Evolutionary conservation across 1,140 invertebrate genomes (phyloP).

Genomic region (Philopotamus ludificatus): DNA sequence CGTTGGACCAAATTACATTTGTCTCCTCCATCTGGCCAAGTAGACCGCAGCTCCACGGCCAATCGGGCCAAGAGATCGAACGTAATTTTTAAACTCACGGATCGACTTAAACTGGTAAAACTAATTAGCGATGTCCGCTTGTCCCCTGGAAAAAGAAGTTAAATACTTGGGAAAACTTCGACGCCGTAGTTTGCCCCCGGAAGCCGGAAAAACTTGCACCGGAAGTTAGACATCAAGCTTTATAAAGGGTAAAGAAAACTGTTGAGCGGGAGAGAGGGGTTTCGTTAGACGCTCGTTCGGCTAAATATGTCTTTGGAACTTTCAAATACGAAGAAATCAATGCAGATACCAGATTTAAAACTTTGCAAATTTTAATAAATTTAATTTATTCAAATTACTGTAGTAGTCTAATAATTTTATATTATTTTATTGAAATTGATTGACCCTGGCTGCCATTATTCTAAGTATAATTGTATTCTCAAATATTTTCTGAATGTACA

Average conservation of each 20-base stretch:
- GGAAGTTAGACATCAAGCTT: constrained; percentile 28
- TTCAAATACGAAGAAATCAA: no score
- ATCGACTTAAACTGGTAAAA: constrained; percentile 33
- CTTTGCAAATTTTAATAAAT: no score
- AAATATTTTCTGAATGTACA: no score
- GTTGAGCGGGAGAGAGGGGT: not conserved
- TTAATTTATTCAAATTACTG: no score
- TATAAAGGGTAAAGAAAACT: constrained; percentile 30
- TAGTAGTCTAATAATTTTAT: no score
- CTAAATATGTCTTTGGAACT: constrained; percentile 14
- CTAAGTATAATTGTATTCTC: no score
- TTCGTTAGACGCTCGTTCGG: not conserved
- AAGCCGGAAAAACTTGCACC: constrained; percentile 20
- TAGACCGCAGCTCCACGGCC: not conserved
- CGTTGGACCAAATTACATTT: not conserved
- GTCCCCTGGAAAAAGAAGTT: constrained; percentile 29
- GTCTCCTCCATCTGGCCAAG: not conserved
- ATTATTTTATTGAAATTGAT: no score
- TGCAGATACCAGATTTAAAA: no score
- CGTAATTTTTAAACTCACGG: constrained; percentile 36
- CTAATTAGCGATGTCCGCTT: constrained; percentile 35
- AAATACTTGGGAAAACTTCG: constrained; percentile 27
- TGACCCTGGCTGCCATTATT: no score
- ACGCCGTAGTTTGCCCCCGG: constrained; percentile 2
- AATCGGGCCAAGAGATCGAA: constrained; percentile 21